Conservation (phyloP, 1,140 invertebrate genomes). For the Drosophila elegans region DNA sequence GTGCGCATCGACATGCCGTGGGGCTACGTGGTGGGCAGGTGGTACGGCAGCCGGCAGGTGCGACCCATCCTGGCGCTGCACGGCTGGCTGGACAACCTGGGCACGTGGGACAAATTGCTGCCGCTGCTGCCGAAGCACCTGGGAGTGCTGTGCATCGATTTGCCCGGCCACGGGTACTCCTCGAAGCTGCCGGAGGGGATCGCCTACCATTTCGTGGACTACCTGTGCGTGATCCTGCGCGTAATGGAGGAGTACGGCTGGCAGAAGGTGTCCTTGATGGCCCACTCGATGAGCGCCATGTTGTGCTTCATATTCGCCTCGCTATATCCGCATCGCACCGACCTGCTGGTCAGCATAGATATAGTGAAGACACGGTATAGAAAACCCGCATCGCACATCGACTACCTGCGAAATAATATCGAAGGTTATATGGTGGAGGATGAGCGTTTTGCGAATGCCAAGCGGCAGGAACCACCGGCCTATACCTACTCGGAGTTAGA, state of each 20-base stretch:
- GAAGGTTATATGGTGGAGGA: constrained; percentile 79
- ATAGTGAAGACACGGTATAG: constrained; percentile 86
- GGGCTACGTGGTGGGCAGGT: constrained; percentile 89
- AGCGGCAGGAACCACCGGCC: constrained; percentile 86
- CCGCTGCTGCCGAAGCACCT: constrained; percentile 87
- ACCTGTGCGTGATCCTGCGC: constrained; percentile 86
- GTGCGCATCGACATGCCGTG: constrained; percentile 88
- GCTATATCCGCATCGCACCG: constrained; percentile 87
- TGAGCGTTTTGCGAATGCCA: constrained; percentile 66
- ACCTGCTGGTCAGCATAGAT: constrained; percentile 88
- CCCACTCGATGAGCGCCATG: constrained; percentile 89
- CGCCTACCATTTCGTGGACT: constrained; percentile 87
- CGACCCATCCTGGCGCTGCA: constrained; percentile 90
- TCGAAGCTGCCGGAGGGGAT: constrained; percentile 88
- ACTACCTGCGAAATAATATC: constrained; percentile 73
- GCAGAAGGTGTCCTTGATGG: constrained; percentile 88
- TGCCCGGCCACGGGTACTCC: constrained; percentile 90
- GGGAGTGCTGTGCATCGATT: constrained; percentile 89
- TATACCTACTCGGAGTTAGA: constrained; percentile 87
- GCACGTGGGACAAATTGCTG: constrained; percentile 89
- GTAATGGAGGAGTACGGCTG: constrained; percentile 89
- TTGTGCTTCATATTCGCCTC: constrained; percentile 86
- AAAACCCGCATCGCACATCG: constrained; percentile 59
- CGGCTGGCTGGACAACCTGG: constrained; percentile 92
- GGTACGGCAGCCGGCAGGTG: constrained; percentile 88